Base-by-base conservation (phyloP, 1,140 invertebrate species). In the Drosophila ananassae region DNA sequence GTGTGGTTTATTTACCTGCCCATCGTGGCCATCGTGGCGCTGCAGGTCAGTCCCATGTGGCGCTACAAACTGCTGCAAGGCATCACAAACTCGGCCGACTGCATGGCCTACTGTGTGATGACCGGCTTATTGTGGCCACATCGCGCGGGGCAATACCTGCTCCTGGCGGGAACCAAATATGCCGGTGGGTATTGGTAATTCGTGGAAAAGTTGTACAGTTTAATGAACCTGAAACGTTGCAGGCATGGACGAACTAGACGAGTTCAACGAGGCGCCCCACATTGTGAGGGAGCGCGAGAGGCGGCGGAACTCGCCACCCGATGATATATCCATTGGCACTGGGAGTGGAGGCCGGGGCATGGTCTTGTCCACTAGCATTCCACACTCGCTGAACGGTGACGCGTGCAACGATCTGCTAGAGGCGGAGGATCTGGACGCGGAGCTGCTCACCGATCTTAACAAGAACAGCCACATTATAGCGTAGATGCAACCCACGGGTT, bases 1-100 rank as follows among this genome's bases (percentile, higher is more conserved):
- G 98, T 99, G 13, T 99, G 98, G 98, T 99, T 99, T 89, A 97
- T 99, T 73, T 99, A 99, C 93, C 93, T 99, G 71, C 98, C 98
- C 7, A 96, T 99, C 41, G 95, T 99, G 73, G 98, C 97, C 47
- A 94, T 99, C 50, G 97, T 99, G 76, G 97, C 97, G 30, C 93
- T 98, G 58, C 97, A 98, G 93, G 95, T 99, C 46, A 98, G 97
- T 66, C 95, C 98, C 47, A 93, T 99, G 66, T 99, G 98, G 98
- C 95, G 98, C 92, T 98, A 97, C 92, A 99, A 99, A 93, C 94
- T 99, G 79, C 93, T 99, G 62, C 93, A 98, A 78, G 98, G 97
- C 87, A 98, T 99, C 75, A 98, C 97, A 34, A 98, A 98, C 91
- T 98, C 97, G 34, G 97, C 97, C 1, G 97, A 99, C 90, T 98